Evolutionary conservation across 2,797 vertebrate genomes (phyloP).

Genomic region (Melanotaenia nigrans): DNA sequence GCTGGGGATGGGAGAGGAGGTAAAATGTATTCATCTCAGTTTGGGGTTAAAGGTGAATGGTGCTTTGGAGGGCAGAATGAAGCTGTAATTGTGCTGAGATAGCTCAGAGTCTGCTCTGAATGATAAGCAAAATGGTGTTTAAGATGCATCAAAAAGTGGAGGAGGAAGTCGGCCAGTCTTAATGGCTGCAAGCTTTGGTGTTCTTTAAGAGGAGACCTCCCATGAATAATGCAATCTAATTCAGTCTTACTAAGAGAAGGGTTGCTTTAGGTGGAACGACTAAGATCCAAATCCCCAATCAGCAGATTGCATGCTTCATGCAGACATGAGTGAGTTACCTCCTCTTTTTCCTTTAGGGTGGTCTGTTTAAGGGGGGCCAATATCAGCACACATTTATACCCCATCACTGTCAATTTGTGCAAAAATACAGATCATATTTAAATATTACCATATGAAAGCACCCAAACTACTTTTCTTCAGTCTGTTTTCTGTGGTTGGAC

Average conservation of each 20-base stretch:
- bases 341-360: constrained; percentile 15
- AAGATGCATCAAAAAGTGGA: constrained; percentile 18
- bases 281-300: constrained; percentile 35
- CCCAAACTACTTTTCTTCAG: background rate
- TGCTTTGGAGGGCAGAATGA: constrained; percentile 25
- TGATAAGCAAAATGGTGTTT: constrained; percentile 54
- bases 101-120: constrained; percentile 48
- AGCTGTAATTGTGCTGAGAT: constrained; percentile 52
- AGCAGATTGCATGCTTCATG: constrained; percentile 37
- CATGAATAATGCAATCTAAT: constrained; percentile 78
- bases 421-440: background rate
- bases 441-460: background rate
- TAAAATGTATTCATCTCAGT: constrained; percentile 13
- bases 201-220: constrained; percentile 59
- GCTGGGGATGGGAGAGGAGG: constrained; percentile 6
- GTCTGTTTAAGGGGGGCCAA: constrained; percentile 38
- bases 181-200: constrained; percentile 59
- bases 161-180: constrained; percentile 44
- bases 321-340: constrained; percentile 28
- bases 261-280: constrained; percentile 49
- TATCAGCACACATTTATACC: background rate
- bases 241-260: constrained; percentile 48
- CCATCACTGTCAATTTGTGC: background rate
- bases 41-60: constrained; percentile 64
- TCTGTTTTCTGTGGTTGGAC: background rate